phyloP scores from a whole-genome alignment of 2,113 vertebrate species.

The Fulmarus glacialis region DNA sequence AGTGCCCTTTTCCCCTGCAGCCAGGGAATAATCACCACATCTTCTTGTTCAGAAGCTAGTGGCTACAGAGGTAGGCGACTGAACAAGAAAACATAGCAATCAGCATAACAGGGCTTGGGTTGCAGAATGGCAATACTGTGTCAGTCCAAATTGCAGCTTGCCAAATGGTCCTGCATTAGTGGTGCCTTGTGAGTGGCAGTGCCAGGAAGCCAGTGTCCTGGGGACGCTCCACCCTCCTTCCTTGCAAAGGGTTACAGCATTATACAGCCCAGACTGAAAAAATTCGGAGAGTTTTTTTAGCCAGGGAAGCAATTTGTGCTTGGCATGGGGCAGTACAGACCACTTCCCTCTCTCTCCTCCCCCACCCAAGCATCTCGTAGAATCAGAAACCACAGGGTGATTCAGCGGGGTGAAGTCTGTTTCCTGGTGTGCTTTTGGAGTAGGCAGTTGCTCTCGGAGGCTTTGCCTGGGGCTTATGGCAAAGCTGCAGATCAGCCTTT shows the following conservation, averaged over 20 bases:
- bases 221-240: not conserved
- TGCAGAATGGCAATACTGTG: not conserved
- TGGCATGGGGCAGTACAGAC: not conserved
- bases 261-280: not conserved
- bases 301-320: conserved; percentile 25
- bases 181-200: not conserved
- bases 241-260: not conserved
- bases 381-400: conserved; percentile 23
- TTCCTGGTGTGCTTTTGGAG: not conserved
- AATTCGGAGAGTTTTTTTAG: not conserved
- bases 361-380: not conserved
- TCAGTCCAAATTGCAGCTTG: not conserved
- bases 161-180: not conserved
- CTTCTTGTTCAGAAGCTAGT: not conserved
- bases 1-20: not conserved
- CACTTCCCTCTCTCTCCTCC: conserved; percentile 22
- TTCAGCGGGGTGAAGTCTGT: not conserved
- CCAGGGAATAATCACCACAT: not conserved
- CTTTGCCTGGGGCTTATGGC: not conserved
- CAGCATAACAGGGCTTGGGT: fast-evolving
- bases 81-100: not conserved
- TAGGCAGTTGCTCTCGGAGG: not conserved
- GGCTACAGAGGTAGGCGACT: not conserved
- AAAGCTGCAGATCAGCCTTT: not conserved
- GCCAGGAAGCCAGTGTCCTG: not conserved